phyloP scores from a whole-genome alignment of 2,888 invertebrate species.

The Drosophila parthenogenetica region DNA sequence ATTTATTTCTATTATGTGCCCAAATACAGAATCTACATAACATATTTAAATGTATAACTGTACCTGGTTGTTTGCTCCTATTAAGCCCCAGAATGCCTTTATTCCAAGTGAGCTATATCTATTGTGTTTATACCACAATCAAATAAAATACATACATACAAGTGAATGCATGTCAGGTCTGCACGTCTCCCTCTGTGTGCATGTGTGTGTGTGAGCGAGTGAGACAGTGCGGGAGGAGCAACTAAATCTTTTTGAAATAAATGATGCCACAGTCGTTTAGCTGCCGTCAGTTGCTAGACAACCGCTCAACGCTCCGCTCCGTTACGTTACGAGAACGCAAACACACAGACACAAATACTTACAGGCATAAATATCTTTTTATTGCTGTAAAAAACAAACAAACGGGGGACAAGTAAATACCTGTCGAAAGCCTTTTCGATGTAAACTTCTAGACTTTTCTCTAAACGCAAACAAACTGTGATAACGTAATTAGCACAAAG shows the following conservation, averaged over 20 bases:
- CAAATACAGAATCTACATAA: conserved; percentile 23
- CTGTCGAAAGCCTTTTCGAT: conserved; percentile 60
- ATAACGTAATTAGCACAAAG: conserved; percentile 50
- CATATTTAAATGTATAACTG: conserved; percentile 29
- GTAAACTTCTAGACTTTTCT: conserved; percentile 60
- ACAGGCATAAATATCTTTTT: conserved; percentile 22
- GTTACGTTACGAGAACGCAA: conserved; percentile 33
- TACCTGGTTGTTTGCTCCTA: conserved; percentile 33
- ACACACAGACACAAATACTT: conserved; percentile 32
- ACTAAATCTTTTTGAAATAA: conserved; percentile 64
- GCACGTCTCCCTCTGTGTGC: background rate
- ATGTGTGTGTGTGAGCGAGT: conserved; percentile 11
- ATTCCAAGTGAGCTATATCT: conserved; percentile 17
- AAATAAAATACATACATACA: background rate
- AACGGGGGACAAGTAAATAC: conserved; percentile 23
- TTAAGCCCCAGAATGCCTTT: conserved; percentile 22
- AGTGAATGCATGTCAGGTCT: conserved; percentile 15
- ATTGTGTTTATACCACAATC: background rate
- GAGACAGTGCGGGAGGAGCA: conserved; percentile 34
- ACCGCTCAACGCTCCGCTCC: conserved; percentile 67
- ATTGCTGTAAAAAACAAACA: conserved; percentile 44
- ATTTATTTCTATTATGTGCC: conserved; percentile 24
- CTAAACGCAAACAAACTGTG: conserved; percentile 68
- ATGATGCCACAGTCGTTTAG: conserved; percentile 62
- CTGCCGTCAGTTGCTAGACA: conserved; percentile 69